Evolutionary conservation across 2,113 vertebrate species (phyloP).

Genomic region (Regulus satrapa): DNA sequence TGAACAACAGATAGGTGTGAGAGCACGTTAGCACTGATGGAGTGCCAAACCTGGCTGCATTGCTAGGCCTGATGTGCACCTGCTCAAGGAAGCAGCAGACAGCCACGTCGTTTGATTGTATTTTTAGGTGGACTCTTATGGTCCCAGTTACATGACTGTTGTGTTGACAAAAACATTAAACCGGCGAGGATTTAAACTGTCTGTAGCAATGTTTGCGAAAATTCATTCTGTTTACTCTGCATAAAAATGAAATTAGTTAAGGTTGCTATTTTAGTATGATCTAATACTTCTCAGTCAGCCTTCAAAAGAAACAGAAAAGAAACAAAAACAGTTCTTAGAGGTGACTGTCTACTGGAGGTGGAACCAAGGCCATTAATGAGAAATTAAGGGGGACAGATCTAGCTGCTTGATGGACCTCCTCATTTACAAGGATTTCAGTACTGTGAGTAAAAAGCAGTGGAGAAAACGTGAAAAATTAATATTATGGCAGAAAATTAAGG

Average conservation of each 20-base stretch:
- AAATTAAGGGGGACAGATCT: neutral
- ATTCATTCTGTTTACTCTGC: neutral
- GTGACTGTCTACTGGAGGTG: neutral
- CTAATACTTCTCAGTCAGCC: neutral
- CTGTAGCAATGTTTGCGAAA: neutral
- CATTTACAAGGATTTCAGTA: neutral
- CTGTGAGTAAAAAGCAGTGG: neutral
- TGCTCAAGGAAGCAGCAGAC: neutral
- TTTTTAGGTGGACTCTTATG: neutral
- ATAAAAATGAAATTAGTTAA: neutral
- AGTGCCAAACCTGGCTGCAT: neutral
- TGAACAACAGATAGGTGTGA: neutral
- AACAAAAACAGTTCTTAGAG: neutral
- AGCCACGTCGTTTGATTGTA: neutral
- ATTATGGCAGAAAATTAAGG: neutral
- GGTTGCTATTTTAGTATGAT: neutral
- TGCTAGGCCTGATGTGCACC: neutral
- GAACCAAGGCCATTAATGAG: neutral
- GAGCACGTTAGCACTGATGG: fast-evolving
- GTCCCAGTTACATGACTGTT: neutral
- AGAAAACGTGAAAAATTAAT: neutral
- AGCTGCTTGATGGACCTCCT: neutral
- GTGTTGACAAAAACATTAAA: neutral
- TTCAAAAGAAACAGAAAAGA: neutral
- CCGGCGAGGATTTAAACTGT: neutral